Evolutionary conservation across 2,888 invertebrate species (phyloP).

Genomic region (Exocentrus adspersus): DNA sequence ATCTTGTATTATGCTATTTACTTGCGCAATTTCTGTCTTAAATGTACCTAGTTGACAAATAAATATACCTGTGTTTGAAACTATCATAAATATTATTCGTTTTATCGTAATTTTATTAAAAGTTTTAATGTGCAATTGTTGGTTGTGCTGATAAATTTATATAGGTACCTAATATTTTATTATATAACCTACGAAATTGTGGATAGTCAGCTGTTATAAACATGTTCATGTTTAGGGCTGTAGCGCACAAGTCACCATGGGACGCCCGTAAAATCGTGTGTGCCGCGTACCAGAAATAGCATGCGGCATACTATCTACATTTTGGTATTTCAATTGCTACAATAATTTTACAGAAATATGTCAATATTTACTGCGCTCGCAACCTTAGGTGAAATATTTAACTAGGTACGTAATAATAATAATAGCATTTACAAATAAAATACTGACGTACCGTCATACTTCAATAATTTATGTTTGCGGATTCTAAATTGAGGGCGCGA

Average conservation of each 20-base stretch:
- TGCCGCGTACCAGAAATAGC: no score
- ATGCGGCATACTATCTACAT: no score
- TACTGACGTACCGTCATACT: slow-evolving; percentile 1
- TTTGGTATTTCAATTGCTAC: no score
- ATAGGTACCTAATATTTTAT: background rate
- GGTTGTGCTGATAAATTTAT: background rate
- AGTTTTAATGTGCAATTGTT: background rate
- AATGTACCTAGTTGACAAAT: no score
- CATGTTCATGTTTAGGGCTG: background rate
- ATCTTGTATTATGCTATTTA: no score
- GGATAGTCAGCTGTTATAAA: no score
- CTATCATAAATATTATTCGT: background rate
- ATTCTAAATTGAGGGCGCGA: background rate
- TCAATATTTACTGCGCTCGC: background rate
- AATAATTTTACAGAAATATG: background rate
- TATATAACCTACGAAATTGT: background rate
- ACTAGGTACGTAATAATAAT: slow-evolving; percentile 4
- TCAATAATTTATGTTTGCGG: no score
- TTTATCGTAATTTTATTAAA: background rate
- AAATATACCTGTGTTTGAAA: background rate
- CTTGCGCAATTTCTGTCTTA: no score
- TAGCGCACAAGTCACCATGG: background rate
- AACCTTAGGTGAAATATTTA: slow-evolving; percentile 11
- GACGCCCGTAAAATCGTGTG: no score
- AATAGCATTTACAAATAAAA: slow-evolving; percentile 17